A percentile compares a stretch with the other conserved stretches of the same genome.
Evolutionary conservation across 2,888 invertebrate species (phyloP).

Genomic region (Nomada ferruginata): DNA sequence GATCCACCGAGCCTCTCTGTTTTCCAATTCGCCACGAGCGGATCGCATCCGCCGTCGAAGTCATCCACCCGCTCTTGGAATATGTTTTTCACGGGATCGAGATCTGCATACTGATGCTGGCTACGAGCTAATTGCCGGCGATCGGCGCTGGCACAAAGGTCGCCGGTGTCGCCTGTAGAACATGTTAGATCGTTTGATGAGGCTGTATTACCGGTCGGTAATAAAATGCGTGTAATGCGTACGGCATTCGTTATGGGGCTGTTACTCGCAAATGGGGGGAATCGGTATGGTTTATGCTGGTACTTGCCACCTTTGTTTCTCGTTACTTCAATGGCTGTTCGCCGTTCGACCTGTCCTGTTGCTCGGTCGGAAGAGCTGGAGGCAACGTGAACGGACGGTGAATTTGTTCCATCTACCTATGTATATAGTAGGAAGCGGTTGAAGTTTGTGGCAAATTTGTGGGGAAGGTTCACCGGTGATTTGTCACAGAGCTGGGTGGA

Average conservation of each 20-base stretch:
- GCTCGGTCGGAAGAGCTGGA: too few relatives aligned
- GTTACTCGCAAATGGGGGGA: background rate
- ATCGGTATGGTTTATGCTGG: background rate
- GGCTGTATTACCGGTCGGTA: background rate
- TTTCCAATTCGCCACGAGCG: slow-evolving; percentile 17
- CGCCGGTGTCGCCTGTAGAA: slow-evolving; percentile 10
- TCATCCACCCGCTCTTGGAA: background rate
- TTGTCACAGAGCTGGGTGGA: too few relatives aligned
- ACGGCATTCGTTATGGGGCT: slow-evolving; percentile 2
- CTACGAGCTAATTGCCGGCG: slow-evolving; percentile 20
- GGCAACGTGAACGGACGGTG: too few relatives aligned
- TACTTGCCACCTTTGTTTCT: background rate
- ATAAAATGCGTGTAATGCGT: slow-evolving; percentile 5
- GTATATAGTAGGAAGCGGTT: too few relatives aligned
- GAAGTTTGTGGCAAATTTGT: too few relatives aligned
- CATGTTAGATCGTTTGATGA: slow-evolving; percentile 7
- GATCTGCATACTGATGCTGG: slow-evolving; percentile 24
- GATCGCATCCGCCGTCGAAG: background rate
- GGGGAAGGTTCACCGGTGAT: too few relatives aligned
- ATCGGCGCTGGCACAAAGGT: slow-evolving; percentile 17
- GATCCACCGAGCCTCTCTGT: slow-evolving; percentile 10
- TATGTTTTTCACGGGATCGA: slow-evolving; percentile 11
- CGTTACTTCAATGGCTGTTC: background rate
- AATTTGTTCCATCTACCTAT: too few relatives aligned
- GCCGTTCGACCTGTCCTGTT: too few relatives aligned